These are phyloP conservation scores for Ochlodes sylvanus DNA, from an alignment of 2,888 invertebrate genomes.

Conservation along the genomic window DNA sequence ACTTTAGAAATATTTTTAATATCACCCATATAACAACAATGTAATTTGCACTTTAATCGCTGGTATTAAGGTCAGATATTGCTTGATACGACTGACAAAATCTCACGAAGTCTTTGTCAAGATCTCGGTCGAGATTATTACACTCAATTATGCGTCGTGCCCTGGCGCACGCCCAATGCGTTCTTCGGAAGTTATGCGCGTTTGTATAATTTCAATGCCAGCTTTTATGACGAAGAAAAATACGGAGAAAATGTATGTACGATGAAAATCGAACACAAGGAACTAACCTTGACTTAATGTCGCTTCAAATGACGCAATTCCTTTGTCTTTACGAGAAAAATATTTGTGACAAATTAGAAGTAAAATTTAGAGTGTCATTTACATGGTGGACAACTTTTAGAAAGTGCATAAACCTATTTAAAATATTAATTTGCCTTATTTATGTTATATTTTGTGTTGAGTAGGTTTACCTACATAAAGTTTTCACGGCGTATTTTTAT, in stretches of 20 bases:
- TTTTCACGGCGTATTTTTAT: no score
- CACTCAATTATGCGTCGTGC: not conserved
- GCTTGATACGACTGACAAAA: not conserved
- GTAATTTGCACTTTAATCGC: no score
- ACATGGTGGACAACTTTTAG: no score
- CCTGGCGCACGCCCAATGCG: conserved; percentile 18
- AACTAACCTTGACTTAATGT: not conserved
- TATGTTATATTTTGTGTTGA: no score
- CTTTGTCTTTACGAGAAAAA: not conserved
- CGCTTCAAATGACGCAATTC: not conserved
- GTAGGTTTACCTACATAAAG: no score
- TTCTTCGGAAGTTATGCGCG: conserved; percentile 16
- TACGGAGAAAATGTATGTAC: conserved; percentile 8
- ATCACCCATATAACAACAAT: no score
- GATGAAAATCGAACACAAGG: not conserved
- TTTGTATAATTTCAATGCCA: conserved; percentile 19
- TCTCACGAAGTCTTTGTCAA: conserved; percentile 6
- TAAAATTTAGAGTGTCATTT: no score
- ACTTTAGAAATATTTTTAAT: no score
- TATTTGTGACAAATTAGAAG: not conserved
- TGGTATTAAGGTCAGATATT: not conserved
- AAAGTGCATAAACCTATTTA: no score
- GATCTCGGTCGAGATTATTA: conserved; percentile 11
- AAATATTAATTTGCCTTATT: no score
- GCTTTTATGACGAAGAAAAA: conserved; percentile 14